Evolutionary conservation across 2,113 vertebrate genomes (phyloP), one percentile per base, ranked within the genome.

Genomic region (mouse (Mus musculus)): DNA sequence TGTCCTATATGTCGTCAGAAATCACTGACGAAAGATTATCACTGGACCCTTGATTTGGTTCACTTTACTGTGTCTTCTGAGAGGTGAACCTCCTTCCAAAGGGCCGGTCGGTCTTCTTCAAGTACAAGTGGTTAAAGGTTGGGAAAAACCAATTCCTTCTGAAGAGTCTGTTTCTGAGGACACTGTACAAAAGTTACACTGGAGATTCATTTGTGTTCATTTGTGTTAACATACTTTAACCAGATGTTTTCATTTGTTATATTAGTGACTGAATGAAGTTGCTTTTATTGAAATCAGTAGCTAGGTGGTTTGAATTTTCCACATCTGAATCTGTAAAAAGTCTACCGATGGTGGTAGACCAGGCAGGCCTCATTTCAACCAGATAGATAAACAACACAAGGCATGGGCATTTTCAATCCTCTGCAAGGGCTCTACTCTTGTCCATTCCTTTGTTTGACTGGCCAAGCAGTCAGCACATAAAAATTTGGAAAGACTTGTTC

Each of bases 241-340:
- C 56, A 80, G n/a, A 80, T 88, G 1, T 96, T 97, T 91, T 42
- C 82, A 19, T 89, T 95, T 78, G 75, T 95, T 91, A 78, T 59
- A 77, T 91, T 52, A 33, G 49, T 73, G 52, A 73, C 22, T 78
- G 69, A 33, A 49, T 72, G 88, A 28, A 67, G n/a, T 69, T 76
- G 33, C 16, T 30, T n/a, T 94, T 72, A 80, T 52, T 96, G 17
- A 89, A 86, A 75, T 93, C 30, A 46, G 33, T 78, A 30, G 8
- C 63, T 5, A 22, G 2, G 75, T 91, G 54, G 42, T 89, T 96
- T 96, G 82, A 80, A 90, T 89, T 65, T 13, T 91, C 33, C 59
- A 24, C 28, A 75, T 76, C 14, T 61, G 52, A 85, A 59, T 52
- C 76, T 90, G 52, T 56, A 81, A 88, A 56, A 33, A 93, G 28